phyloP scores from a whole-genome alignment of 2,113 vertebrate species.

The Hemiscyllium ocellatum region DNA sequence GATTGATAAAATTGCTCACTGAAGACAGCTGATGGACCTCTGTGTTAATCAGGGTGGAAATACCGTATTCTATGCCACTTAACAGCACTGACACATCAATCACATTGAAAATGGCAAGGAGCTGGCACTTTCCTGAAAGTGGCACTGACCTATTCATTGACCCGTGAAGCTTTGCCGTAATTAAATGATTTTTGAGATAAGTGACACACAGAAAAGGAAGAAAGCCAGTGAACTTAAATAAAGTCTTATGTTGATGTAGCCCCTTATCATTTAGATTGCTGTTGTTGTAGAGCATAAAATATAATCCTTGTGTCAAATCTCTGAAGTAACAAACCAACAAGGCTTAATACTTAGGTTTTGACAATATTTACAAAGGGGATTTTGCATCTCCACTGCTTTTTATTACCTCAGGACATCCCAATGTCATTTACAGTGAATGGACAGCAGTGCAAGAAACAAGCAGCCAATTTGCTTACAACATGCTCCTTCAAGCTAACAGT shows the following conservation, averaged over 20 bases:
- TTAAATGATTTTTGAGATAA: neutral
- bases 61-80: slow-evolving; percentile 9
- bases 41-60: slow-evolving; percentile 26
- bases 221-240: neutral
- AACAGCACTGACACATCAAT: slow-evolving; percentile 9
- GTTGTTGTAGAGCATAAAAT: neutral
- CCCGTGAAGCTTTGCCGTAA: neutral
- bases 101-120: neutral
- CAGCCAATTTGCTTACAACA: neutral
- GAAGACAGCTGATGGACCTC: neutral
- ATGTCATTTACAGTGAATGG: neutral
- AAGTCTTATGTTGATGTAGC: neutral
- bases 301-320: neutral
- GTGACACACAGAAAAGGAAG: neutral
- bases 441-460: neutral
- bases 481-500: neutral
- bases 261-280: neutral
- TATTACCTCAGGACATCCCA: neutral
- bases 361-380: neutral
- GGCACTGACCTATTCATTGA: neutral
- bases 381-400: neutral
- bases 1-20: neutral
- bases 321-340: neutral
- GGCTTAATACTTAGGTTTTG: neutral
- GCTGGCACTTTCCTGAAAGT: neutral